Evolutionary conservation across 37 sponge, comb jelly and placozoan genomes (phyloP), one percentile per base, ranked within the genome.

Genomic region (Corticium candelabrum): DNA sequence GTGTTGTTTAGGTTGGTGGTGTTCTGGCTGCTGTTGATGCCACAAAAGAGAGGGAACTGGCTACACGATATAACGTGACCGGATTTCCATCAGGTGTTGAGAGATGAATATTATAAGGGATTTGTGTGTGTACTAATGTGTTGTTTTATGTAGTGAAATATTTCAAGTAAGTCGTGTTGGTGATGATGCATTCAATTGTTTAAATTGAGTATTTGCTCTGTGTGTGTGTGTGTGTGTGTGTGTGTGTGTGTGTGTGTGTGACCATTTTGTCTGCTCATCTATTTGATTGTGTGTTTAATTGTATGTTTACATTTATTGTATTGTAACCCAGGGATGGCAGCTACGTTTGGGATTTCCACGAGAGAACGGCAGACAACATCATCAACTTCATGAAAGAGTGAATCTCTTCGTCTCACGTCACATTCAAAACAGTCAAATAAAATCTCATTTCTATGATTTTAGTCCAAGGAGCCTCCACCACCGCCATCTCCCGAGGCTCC

Each of bases 11-110:
- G 11, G 41, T 37, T 77, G 67, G 1, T 1, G 96, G 93, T 0
- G 69, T 70, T 0, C 38, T 95, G 70, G 96, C 90, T 33, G 96
- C 96, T 34, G 86, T 95, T 0, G 93, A 95, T 85, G 93, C 90
- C 35, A 91, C 90, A 0, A 56, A 77, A 3, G 89, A 89, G 35
- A 37, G 72, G 5, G 70, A 41, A 7, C 78, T 95, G 39, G 89
- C 82, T 1, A 78, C 84, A 56, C 74, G 74, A 38, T 91, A 71
- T 57, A 79, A 67, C 4, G 90, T 95, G 4, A 89, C 80, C 74
- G 96, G 93, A 0, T 89, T 70, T 70, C 90, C 73, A 70, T 35
- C 73, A 70, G 7, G 73, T 70, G 5, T 4, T 29, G 33, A 4
- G 5, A 15, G 73, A 70, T 35, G 33, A 29, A 30, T 70, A 5